Base-by-base conservation (phyloP, 2,797 vertebrate genomes). In the Myotis vivesi region DNA sequence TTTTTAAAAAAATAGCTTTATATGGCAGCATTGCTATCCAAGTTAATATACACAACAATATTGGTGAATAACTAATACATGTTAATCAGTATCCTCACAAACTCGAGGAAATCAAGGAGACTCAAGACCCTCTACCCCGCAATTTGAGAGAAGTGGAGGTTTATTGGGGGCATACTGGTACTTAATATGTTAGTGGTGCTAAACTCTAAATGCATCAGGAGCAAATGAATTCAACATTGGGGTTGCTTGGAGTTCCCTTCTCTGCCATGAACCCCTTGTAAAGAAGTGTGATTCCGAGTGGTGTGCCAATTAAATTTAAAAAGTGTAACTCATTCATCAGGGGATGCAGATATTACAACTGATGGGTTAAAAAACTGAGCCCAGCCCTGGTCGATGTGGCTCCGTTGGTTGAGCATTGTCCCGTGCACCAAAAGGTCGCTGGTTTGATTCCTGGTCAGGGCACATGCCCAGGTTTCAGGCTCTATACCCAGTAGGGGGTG, bases 241-340 rank as follows among this genome's bases (percentile, higher is more conserved):
- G 86, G 36, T 25, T 44, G 53, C 57, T 72, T 64, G 49, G 80
- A 92, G 81, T 55, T 64, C 88, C 75, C 0, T 38, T 92, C 90
- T 91, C 36, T 22, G 89, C 33, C 41, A 41, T 41, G 41, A 41
- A 41, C 41, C 41, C 6, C 41, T 8, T 41, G 6, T 66, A 23
- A 68, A n/a, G 38, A 59, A 30, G 62, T n/a, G 36, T 46, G 82
- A 75, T 83, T 87, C 81, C 68, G 69, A 90, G 81, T 13, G 68
- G 82, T 20, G 51, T 81, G 15, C 68, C 91, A 77, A 23, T 93
- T 89, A 90, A 79, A 82, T 83, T 75, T 41, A 71, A 89, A 62
- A n/a, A 73, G 38, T 90, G n/a, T 46, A 82, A 90, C 62, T 71
- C 0, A 8, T 92, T 53, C 69, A 68, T 23, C 22, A 49, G 59